phyloP scores from a whole-genome alignment of 2,113 vertebrate genomes.

The Halichoeres trimaculatus region DNA sequence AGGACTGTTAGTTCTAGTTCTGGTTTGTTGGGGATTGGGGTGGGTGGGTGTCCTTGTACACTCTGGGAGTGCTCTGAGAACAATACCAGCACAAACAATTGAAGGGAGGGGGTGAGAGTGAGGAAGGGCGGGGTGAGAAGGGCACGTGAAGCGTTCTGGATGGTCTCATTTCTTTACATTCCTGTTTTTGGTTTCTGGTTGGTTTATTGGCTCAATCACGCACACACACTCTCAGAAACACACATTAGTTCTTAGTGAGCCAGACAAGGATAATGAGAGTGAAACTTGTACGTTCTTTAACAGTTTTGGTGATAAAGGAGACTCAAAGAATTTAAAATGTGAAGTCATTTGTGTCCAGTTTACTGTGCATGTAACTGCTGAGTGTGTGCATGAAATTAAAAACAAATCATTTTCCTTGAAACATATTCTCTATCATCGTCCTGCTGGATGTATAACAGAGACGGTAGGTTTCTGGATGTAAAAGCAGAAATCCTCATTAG shows the following conservation, averaged over 20 bases:
- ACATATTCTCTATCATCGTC: not conserved
- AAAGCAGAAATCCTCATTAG: slow-evolving; percentile 18
- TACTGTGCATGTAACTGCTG: not conserved
- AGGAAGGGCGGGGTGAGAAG: not conserved
- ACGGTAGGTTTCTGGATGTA: not conserved
- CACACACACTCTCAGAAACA: not conserved
- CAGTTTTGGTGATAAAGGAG: not conserved
- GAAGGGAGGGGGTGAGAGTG: slow-evolving; percentile 22
- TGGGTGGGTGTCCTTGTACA: slow-evolving; percentile 24
- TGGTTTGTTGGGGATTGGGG: not conserved
- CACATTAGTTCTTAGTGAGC: slow-evolving; percentile 8
- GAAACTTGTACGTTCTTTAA: slow-evolving; percentile 1
- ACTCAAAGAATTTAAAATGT: slow-evolving; percentile 58
- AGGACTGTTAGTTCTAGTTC: not conserved
- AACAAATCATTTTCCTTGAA: not conserved
- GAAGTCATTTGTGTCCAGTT: not conserved
- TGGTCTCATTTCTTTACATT: not conserved
- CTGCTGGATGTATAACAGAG: not conserved
- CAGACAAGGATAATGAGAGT: slow-evolving; percentile 22
- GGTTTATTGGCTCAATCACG: not conserved
- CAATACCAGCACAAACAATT: slow-evolving; percentile 51
- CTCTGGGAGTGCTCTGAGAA: slow-evolving; percentile 36
- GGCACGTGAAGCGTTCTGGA: not conserved
- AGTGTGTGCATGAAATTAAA: not conserved
- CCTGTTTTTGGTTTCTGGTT: not conserved